Evolutionary conservation across 2,113 vertebrate species (phyloP).

Genomic region (Choloepus hoffmanni): DNA sequence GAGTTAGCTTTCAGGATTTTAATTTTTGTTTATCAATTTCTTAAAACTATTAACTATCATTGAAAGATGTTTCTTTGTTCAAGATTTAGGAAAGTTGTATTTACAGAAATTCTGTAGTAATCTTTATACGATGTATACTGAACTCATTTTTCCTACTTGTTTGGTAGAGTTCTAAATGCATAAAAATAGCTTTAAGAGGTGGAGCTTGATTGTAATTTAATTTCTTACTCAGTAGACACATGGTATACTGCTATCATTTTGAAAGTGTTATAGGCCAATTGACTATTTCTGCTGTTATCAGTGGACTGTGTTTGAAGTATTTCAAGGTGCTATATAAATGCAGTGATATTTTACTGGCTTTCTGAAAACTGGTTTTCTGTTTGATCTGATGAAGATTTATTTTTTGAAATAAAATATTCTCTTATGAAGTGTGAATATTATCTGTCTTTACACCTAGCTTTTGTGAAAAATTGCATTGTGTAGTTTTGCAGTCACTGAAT

Average conservation of each 20-base stretch:
- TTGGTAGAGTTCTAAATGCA: slow-evolving; percentile 50
- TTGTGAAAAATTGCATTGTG: slow-evolving; percentile 13
- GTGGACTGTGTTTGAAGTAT: not conserved
- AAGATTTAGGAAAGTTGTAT: not conserved
- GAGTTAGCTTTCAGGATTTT: not conserved
- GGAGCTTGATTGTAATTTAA: not conserved
- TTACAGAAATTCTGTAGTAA: not conserved
- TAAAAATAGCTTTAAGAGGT: not conserved
- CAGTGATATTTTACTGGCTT: not conserved
- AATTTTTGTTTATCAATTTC: slow-evolving; percentile 23
- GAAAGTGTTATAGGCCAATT: not conserved
- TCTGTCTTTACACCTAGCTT: slow-evolving; percentile 43
- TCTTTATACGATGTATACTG: not conserved
- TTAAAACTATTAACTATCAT: not conserved
- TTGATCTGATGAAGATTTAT: slow-evolving; percentile 47
- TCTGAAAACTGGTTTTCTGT: not conserved
- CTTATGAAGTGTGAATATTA: not conserved
- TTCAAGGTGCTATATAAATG: not conserved
- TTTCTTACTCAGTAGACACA: not conserved
- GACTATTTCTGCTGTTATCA: not conserved
- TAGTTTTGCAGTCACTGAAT: slow-evolving; percentile 18
- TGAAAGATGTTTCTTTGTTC: slow-evolving; percentile 17
- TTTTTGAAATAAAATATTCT: slow-evolving; percentile 50
- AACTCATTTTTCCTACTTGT: not conserved
- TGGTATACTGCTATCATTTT: not conserved